A percentile compares a stretch with the other conserved stretches of the same genome.
Evolutionary conservation across 1,140 invertebrate species (phyloP).

Genomic region (Maniola jurtina): DNA sequence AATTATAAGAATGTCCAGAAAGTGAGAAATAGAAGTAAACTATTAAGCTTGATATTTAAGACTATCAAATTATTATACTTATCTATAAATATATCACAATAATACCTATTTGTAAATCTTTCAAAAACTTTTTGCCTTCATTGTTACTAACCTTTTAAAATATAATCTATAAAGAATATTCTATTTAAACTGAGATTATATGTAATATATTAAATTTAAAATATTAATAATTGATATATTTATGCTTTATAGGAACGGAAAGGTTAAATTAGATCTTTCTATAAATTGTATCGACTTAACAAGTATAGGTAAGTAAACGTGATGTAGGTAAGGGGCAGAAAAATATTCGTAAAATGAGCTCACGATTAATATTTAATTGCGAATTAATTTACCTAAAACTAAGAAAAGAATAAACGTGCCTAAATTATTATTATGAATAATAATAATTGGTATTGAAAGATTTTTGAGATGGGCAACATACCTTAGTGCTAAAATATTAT

Average conservation of each 20-base stretch:
- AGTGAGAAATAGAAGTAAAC: constrained; percentile 62
- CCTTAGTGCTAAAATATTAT: background rate
- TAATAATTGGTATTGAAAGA: constrained; percentile 1
- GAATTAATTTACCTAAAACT: too few species aligned
- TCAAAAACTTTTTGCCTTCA: constrained; percentile 51
- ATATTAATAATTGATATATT: constrained; percentile 24
- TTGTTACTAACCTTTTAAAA: constrained; percentile 34
- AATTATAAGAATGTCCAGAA: constrained; percentile 53
- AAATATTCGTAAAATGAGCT: too few species aligned
- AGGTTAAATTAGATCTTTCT: background rate
- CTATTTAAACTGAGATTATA: constrained; percentile 29
- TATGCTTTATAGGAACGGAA: constrained; percentile 3
- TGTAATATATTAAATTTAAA: constrained; percentile 24
- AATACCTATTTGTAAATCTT: constrained; percentile 52
- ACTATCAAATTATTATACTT: constrained; percentile 17
- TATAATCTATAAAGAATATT: constrained; percentile 24
- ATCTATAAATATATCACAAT: constrained; percentile 34
- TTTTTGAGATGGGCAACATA: constrained; percentile 1
- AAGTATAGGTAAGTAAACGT: too few species aligned
- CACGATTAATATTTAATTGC: too few species aligned
- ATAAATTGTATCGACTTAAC: too few species aligned
- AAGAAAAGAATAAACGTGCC: background rate
- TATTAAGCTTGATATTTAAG: constrained; percentile 35
- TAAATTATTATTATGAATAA: background rate
- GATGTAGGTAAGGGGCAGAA: too few species aligned